Conservation (phyloP, 2,113 vertebrate genomes). For the Heliornis fulica region DNA sequence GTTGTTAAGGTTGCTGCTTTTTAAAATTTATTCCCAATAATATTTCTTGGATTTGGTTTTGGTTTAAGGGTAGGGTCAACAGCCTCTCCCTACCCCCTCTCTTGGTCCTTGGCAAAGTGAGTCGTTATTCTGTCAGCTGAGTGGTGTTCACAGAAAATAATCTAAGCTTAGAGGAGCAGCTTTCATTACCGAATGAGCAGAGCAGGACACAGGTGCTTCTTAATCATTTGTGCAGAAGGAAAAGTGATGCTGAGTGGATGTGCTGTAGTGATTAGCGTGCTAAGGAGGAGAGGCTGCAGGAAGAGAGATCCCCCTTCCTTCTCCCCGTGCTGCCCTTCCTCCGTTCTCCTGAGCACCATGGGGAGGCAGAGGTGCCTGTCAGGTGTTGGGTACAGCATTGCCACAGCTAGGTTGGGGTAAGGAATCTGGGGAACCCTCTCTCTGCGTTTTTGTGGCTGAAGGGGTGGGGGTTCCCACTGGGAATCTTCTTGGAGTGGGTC, state of each 20-base stretch:
- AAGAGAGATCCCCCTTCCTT: neutral
- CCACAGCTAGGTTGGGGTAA: neutral
- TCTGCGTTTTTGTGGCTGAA: neutral
- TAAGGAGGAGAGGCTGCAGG: neutral
- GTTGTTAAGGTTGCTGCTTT: neutral
- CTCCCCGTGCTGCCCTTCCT: neutral
- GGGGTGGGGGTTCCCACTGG: rapidly evolving
- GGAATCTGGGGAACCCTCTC: neutral
- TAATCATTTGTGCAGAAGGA: constrained; percentile 73
- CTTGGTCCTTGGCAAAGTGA: neutral
- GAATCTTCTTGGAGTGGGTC: rapidly evolving
- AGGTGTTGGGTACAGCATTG: neutral
- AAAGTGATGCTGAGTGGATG: constrained; percentile 46
- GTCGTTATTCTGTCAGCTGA: neutral
- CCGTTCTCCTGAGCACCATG: neutral
- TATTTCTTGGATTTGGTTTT: neutral
- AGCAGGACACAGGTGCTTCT: constrained; percentile 74
- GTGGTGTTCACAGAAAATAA: constrained; percentile 5
- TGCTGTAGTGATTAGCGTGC: neutral
- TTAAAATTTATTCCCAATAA: neutral
- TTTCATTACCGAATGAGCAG: constrained; percentile 47
- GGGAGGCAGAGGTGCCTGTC: neutral
- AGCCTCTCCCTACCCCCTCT: neutral
- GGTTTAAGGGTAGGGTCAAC: rapidly evolving
- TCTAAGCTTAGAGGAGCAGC: neutral